Base-by-base conservation (phyloP, 2,113 vertebrate species). In the Hucho hucho region DNA sequence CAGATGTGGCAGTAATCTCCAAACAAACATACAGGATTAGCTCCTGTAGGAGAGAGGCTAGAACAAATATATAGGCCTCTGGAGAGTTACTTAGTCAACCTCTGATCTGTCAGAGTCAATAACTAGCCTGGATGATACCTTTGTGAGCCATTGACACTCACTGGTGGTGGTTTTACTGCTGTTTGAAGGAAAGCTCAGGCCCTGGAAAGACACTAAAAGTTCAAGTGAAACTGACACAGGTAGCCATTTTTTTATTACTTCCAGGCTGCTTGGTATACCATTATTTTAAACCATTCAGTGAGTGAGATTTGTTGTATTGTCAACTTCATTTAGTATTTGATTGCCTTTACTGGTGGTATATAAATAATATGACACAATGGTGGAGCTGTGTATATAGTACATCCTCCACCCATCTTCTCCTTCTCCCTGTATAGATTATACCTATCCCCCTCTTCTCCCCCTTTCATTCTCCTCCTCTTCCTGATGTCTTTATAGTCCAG, bases 81-180 rank as follows among this genome's bases (percentile, higher is more conserved):
- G 26, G 80, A 58, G 63, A n/a, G 26, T 63, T 29, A 26, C 72
- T 73, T 61, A 9, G 37, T 37, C 37, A 37, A 37, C 47, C 47
- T 16, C 47, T 49, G 25, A 28, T 68, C 63, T 66, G 65, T 79
- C 61, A 70, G 18, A 24, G 46, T 26, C 14, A 64, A 72, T 65
- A 25, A 43, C 22, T 73, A 73, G 80, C 77, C 77, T 25, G 37
- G 72, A 59, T n/a, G 72, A 70, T 63, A 79, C 78, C 69, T 66
- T 22, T 28, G 28, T 28, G 64, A 26, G 64, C 5, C 18, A 28
- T 67, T 67, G 65, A 32, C 65, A 16, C 18, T 65, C 16, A n/a
- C 58, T 61, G 58, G 20, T n/a, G n/a, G 13, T 11, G 20, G 37
- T 11, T 56, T 56, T 56, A 20, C n/a, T 61, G 24, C 6, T 22